Evolutionary conservation across 2,797 vertebrate species (phyloP).

Genomic region (Odontamblyopus rebecca): DNA sequence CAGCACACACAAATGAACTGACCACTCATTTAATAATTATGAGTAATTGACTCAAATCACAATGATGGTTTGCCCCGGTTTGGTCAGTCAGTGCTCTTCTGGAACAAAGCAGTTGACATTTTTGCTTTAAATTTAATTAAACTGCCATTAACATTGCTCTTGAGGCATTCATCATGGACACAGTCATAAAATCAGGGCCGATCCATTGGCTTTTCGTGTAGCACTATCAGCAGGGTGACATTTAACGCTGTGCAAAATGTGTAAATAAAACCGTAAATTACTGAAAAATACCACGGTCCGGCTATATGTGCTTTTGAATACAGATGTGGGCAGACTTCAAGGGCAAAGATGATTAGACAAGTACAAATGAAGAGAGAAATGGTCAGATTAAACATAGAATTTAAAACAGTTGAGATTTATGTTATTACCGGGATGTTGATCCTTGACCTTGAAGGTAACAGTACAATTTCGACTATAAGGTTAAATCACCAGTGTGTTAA

Average conservation of each 20-base stretch:
- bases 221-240: constrained; percentile 12
- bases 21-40: constrained; percentile 9
- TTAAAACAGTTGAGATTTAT: not conserved
- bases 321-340: constrained; percentile 2
- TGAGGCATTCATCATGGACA: constrained; percentile 11
- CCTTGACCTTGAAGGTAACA: constrained; percentile 6
- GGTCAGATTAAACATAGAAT: not conserved
- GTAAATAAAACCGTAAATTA: constrained; percentile 6
- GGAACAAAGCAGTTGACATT: constrained; percentile 16
- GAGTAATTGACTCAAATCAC: constrained; percentile 14
- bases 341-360: not conserved
- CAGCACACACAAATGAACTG: not conserved
- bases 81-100: constrained; percentile 7
- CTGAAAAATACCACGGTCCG: not conserved
- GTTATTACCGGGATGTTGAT: constrained; percentile 8
- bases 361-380: not conserved
- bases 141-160: constrained; percentile 8
- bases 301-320: not conserved
- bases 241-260: not conserved
- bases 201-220: constrained; percentile 10
- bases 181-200: constrained; percentile 1
- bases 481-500: too few relatives aligned
- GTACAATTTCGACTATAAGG: not conserved
- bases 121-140: constrained; percentile 15
- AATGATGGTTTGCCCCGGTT: not conserved